These are phyloP conservation scores for Montifringilla adamsi DNA, from an alignment of 2,113 vertebrate genomes.

Conservation along the genomic window DNA sequence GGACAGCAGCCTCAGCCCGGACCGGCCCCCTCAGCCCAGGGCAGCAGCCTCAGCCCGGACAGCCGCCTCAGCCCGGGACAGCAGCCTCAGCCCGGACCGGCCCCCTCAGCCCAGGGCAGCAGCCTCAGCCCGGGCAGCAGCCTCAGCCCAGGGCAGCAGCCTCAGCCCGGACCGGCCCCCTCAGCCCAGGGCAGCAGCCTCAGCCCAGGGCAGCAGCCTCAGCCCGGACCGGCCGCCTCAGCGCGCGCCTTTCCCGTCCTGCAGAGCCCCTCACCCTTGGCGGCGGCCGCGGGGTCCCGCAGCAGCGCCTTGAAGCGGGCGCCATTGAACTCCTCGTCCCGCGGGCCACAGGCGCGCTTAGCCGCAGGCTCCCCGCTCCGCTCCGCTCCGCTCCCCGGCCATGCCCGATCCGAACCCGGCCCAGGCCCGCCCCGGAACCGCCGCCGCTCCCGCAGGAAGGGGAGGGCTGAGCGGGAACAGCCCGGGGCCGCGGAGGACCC, in stretches of 20 bases:
- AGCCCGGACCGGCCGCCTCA: not conserved
- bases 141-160: not conserved
- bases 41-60: too few species aligned
- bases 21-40: too few species aligned
- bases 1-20: too few species aligned
- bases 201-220: too few species aligned
- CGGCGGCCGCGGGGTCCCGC: slow-evolving; percentile 72
- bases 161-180: not conserved
- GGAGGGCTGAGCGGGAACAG: too few species aligned
- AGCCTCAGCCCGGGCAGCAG: too few species aligned
- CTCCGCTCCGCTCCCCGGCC: not conserved
- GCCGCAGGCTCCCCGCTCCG: not conserved
- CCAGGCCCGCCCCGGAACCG: not conserved
- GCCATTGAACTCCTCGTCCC: slow-evolving; percentile 80
- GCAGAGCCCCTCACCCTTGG: slow-evolving; percentile 74
- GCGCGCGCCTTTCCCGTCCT: not conserved
- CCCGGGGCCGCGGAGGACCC: accelerated
- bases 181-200: too few species aligned
- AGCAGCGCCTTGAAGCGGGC: slow-evolving; percentile 84
- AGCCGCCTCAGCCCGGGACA: too few species aligned
- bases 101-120: too few species aligned
- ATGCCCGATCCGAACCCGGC: not conserved
- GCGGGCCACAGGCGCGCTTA: slow-evolving; percentile 60
- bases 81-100: too few species aligned
- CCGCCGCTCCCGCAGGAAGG: too few species aligned